Conservation (phyloP, 2,797 vertebrate species). For the Coccyzus lansbergi region DNA sequence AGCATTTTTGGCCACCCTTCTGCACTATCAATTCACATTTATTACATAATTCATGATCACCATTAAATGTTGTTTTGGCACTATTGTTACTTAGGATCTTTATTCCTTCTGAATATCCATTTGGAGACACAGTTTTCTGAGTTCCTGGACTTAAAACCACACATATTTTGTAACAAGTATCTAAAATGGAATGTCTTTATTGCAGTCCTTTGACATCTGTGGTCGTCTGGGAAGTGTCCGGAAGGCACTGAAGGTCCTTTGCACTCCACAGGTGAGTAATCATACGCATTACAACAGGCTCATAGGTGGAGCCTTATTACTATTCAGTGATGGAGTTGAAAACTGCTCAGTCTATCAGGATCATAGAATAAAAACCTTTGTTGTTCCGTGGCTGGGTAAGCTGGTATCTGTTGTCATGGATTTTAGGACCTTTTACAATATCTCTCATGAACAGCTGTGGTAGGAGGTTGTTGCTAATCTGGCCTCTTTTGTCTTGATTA, state of each 20-base stretch:
- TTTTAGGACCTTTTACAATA: neutral
- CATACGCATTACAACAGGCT: accelerated
- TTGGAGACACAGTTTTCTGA: neutral
- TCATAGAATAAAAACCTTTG: neutral
- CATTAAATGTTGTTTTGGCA: neutral
- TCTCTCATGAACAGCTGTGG: neutral
- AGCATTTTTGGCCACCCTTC: neutral
- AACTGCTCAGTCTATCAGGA: neutral
- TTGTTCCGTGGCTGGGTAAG: neutral
- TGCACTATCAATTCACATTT: neutral
- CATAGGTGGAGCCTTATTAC: neutral
- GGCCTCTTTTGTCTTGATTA: neutral
- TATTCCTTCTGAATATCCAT: neutral
- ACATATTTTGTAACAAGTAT: neutral
- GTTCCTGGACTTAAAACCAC: neutral
- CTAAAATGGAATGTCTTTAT: constrained; percentile 34
- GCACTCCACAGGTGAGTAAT: constrained; percentile 89
- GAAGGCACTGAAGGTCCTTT: constrained; percentile 90
- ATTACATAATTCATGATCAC: neutral
- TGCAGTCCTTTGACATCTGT: constrained; percentile 95
- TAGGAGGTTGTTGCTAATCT: neutral
- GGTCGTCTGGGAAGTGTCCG: constrained; percentile 89
- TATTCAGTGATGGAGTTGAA: neutral
- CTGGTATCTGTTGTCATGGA: neutral
- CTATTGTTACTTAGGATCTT: neutral